phyloP scores from a whole-genome alignment of 2,113 vertebrate species.

The Dascyllus trimaculatus region DNA sequence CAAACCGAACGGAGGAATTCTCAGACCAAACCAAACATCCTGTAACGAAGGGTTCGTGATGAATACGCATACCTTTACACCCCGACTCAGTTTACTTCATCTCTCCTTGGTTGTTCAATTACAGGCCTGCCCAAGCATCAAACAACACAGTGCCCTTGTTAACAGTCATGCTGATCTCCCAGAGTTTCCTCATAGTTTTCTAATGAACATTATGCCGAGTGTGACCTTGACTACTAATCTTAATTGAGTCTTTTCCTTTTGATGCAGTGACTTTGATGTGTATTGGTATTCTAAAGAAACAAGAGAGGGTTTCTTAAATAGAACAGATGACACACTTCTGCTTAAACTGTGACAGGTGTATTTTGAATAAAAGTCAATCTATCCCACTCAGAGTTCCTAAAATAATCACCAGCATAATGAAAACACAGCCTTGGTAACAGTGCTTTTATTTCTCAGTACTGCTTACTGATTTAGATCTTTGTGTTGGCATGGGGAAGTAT shows the following conservation, averaged over 20 bases:
- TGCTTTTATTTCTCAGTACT: not conserved
- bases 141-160: too few relatives aligned
- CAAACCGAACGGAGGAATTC: too few relatives aligned
- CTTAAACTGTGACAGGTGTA: not conserved
- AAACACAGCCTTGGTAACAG: too few relatives aligned
- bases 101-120: not conserved
- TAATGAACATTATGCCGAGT: not conserved
- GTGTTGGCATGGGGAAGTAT: not conserved
- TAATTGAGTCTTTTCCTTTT: constrained; percentile 27
- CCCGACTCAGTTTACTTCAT: too few relatives aligned
- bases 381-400: too few relatives aligned
- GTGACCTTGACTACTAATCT: constrained; percentile 20
- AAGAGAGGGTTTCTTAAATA: not conserved
- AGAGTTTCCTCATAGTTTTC: constrained; percentile 5
- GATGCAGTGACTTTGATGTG: constrained; percentile 25
- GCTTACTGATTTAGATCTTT: not conserved
- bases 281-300: not conserved
- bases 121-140: not conserved
- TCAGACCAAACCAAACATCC: too few relatives aligned
- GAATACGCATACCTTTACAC: too few relatives aligned
- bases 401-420: too few relatives aligned
- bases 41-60: too few relatives aligned
- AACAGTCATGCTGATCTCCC: not conserved
- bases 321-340: not conserved
- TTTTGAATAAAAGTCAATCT: too few relatives aligned